phyloP scores from a whole-genome alignment of 1,140 invertebrate genomes.

The Neodiprion fabricii region DNA sequence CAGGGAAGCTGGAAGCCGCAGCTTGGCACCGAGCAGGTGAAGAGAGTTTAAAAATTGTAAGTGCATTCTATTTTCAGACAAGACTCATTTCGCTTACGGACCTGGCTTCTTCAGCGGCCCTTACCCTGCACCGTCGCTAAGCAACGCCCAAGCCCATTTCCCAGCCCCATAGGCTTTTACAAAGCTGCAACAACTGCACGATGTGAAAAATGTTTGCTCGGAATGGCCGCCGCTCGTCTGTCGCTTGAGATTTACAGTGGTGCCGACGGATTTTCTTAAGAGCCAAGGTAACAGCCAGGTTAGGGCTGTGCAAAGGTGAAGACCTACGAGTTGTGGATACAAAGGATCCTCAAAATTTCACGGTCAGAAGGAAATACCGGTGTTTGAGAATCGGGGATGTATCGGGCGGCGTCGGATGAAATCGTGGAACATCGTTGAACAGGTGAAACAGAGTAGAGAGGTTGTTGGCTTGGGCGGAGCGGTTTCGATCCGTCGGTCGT shows the following conservation, averaged over 20 bases:
- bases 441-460: not conserved
- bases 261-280: too few species aligned
- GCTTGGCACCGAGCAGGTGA: too few species aligned
- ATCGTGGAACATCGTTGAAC: not conserved
- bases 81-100: not conserved
- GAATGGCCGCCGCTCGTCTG: not conserved
- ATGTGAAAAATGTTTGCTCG: not conserved
- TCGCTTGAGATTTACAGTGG: too few species aligned
- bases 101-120: not conserved
- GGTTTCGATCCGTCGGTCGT: slow-evolving; percentile 1
- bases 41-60: too few species aligned
- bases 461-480: not conserved
- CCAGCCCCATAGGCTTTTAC: not conserved
- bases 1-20: too few species aligned
- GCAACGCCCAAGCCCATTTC: slow-evolving; percentile 4
- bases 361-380: too few species aligned
- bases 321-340: too few species aligned
- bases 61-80: too few species aligned
- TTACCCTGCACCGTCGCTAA: slow-evolving; percentile 1
- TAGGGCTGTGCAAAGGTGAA: too few species aligned
- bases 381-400: not conserved
- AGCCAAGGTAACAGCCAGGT: too few species aligned
- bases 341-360: too few species aligned
- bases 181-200: not conserved
- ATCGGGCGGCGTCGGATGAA: not conserved